Base-by-base conservation (phyloP, 2,888 invertebrate genomes). In the Morpho achilles region DNA sequence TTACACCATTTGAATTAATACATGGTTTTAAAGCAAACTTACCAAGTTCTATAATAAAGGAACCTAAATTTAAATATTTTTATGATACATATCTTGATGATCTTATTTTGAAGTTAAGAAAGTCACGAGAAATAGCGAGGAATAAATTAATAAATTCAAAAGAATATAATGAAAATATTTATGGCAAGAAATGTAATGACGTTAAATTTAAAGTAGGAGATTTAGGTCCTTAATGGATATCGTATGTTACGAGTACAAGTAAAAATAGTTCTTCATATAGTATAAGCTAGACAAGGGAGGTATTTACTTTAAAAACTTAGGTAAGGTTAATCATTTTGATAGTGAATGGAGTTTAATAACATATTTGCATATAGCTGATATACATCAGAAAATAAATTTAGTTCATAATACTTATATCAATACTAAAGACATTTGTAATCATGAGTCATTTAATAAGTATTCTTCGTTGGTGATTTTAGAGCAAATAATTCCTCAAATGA, bases 1-100 rank as follows among this genome's bases (percentile, higher is more conserved):
- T 69, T 49, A 68, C 73, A 22, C 75, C 76, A 22, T 68, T 66
- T 58, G 72, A 77, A 69, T 65, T 76, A 61, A 46, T 76, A 9
- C 76, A 72, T 58, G 75, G 75, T 42, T 10, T 61, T 43, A 73
- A 74, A 66, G 61, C 72, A 7, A 54, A 58, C 40, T 48, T 72
- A 58, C 72, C 70, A 49, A 63, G 64, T 57, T 64, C 62, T 53
- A 60, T 77, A 43, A 62, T 58, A 8, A 62, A 65, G 60, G 56
- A 68, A 63, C 67, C 70, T 8, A 66, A 74, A 61, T 70, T 71
- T 50, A 69, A 68, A 57, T 72, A 72, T 48, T 50, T 22, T 53
- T 60, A 56, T 53, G 70, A 73, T 50, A 65, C 70, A 51, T 71
- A 72, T 56, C 50, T 65, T 47, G 63, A 66, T 47, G 66, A 73